Base-by-base conservation (phyloP, 2,797 vertebrate genomes). In the Prionace glauca region DNA sequence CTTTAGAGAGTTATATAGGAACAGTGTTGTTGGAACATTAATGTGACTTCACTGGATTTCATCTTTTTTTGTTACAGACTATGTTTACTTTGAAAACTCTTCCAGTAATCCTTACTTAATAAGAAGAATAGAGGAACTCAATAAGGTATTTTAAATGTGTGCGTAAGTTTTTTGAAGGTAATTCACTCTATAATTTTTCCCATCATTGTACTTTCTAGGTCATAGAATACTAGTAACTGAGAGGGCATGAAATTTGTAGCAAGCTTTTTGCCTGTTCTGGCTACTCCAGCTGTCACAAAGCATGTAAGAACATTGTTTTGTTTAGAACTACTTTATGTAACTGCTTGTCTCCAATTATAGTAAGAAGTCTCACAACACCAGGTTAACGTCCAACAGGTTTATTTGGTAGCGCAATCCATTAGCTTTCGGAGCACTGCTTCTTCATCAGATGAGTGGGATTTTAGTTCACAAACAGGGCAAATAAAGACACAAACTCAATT, bases 91-190 rank as follows among this genome's bases (percentile, higher is more conserved):
- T 97, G 99, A 99, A 97, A 99, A 99, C 97, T 99, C 99, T 95
- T 99, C 99, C 96, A 99, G 99, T 98, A 99, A 99, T 97, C 99
- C 99, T 0, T 99, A 99, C 97, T 98, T 99, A 96, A 99, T 99
- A 97, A 98, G 99, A 96, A 98, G 99, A 97, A 99, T 99, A 98
- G 99, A 99, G 97, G 99, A 99, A 96, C 98, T 99, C 96, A 99
- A 99, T 97, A 99, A 99, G 99, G 99, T 99, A 99, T 69, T 93
- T 93, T 45, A 93, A 67, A 69, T 93, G 62, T 67, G n/a, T 92
- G 67, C 67, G 26, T 69, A 93, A 50, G 56, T 88, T 88, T 88
- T 50, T 88, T 88, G 22, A 60, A 88, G 50, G n/a, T 45, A 90
- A 60, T 90, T 32, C 26, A 56, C 50, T 32, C 56, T 29, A 74